These are phyloP conservation scores for Arbacia lixula DNA, from an alignment of 53 echinoderm and acorn worm genomes.

Conservation along the genomic window DNA sequence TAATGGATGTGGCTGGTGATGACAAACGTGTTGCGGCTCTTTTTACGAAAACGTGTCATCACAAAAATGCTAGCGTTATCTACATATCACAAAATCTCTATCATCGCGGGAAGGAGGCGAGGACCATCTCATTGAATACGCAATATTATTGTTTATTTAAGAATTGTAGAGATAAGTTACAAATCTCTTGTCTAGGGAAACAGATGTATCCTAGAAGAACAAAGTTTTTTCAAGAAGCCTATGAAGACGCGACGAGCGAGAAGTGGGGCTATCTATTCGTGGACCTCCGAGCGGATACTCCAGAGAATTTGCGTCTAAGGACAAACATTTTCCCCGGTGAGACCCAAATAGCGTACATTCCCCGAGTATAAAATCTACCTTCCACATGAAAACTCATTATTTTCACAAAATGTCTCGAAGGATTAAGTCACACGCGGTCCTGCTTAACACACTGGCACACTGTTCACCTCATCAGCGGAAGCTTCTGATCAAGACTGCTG, in stretches of 20 bases:
- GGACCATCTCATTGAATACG: conserved; percentile 59
- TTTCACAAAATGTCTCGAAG: conserved; percentile 44
- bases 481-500: conserved; percentile 30
- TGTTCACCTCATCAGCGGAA: conserved; percentile 34
- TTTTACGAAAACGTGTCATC: conserved; percentile 69
- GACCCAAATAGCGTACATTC: conserved; percentile 32
- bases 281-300: conserved; percentile 57
- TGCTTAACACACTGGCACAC: conserved; percentile 35
- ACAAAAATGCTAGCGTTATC: conserved; percentile 61
- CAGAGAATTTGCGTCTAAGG: conserved; percentile 54
- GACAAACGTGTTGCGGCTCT: conserved; percentile 16
- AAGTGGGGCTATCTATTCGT: conserved; percentile 51
- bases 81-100: conserved; percentile 60
- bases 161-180: conserved; percentile 51
- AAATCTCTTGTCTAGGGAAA: conserved; percentile 20
- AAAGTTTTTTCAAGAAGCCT: conserved; percentile 45
- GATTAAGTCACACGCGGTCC: conserved; percentile 26
- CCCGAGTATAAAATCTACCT: no score
- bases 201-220: conserved; percentile 50
- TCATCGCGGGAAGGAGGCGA: conserved; percentile 47
- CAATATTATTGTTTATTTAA: conserved; percentile 64
- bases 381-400: conserved; percentile 8
- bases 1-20: conserved; percentile 42
- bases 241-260: conserved; percentile 34
- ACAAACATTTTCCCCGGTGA: conserved; percentile 62